phyloP scores from a whole-genome alignment of 2,888 invertebrate genomes.

The Sabatieria punctata region DNA sequence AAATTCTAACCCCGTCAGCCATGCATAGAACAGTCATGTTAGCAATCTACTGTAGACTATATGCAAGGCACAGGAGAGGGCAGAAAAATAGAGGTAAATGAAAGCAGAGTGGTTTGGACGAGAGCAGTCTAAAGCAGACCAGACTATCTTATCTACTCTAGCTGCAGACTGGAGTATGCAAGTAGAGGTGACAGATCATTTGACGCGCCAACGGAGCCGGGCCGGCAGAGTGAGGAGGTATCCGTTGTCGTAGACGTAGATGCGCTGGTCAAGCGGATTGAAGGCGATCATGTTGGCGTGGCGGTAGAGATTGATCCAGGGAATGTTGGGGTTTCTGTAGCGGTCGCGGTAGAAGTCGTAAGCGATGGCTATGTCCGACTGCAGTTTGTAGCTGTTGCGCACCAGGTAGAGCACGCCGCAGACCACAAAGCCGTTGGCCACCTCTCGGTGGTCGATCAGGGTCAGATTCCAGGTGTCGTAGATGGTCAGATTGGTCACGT shows the following conservation, averaged over 20 bases:
- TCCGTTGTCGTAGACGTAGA: slow-evolving; percentile 30
- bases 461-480: slow-evolving; percentile 28
- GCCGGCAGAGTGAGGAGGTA: slow-evolving; percentile 29
- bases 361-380: slow-evolving; percentile 20
- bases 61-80: too few species aligned
- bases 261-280: slow-evolving; percentile 29
- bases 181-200: too few species aligned
- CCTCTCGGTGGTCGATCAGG: slow-evolving; percentile 23
- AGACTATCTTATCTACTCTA: background rate
- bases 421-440: slow-evolving; percentile 29
- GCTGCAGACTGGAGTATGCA: too few species aligned
- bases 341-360: slow-evolving; percentile 27
- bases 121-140: too few species aligned
- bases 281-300: slow-evolving; percentile 29
- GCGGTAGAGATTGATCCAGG: slow-evolving; percentile 29
- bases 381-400: slow-evolving; percentile 13
- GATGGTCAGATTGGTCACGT: slow-evolving; percentile 25
- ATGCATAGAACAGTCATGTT: too few species aligned
- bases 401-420: slow-evolving; percentile 29
- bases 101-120: too few species aligned
- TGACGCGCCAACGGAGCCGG: slow-evolving; percentile 19
- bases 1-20: too few species aligned
- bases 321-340: slow-evolving; percentile 22
- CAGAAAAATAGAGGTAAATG: too few species aligned
- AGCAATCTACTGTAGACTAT: too few species aligned